These are phyloP conservation scores for Acanthaster planci DNA, from an alignment of 35 echinoderm and acorn worm genomes.

Conservation along the genomic window DNA sequence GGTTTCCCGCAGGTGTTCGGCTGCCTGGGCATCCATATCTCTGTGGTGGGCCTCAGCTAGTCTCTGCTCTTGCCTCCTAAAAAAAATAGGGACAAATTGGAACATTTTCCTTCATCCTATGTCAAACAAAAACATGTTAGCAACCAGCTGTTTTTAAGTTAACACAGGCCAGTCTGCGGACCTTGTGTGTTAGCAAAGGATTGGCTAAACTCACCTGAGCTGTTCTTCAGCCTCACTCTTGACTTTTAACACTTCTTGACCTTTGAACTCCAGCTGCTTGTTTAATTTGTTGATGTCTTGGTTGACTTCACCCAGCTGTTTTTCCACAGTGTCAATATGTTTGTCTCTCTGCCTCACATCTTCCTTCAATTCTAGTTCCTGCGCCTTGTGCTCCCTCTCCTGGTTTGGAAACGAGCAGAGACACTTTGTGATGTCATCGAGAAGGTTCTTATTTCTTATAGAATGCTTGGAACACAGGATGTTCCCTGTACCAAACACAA, in stretches of 20 bases:
- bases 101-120: background rate
- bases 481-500: too few relatives aligned
- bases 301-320: conserved; percentile 55
- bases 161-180: background rate
- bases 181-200: background rate
- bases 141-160: too few relatives aligned
- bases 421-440: too few relatives aligned
- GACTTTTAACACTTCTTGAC: conserved; percentile 81
- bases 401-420: background rate
- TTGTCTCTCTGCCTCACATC: conserved; percentile 75
- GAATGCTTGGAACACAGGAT: too few relatives aligned
- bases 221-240: conserved; percentile 76
- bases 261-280: conserved; percentile 85
- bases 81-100: background rate
- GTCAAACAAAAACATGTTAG: background rate
- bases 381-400: conserved; percentile 72
- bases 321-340: conserved; percentile 82
- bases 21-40: conserved; percentile 64
- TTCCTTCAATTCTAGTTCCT: conserved; percentile 69
- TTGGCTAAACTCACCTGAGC: conserved; percentile 64
- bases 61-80: conserved; percentile 69
- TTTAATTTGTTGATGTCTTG: conserved; percentile 47
- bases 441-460: too few relatives aligned
- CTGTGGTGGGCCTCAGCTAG: conserved; percentile 52
- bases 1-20: conserved; percentile 78